These are phyloP conservation scores for Amblyraja radiata DNA, from an alignment of 2,797 vertebrate genomes.

Conservation along the genomic window DNA sequence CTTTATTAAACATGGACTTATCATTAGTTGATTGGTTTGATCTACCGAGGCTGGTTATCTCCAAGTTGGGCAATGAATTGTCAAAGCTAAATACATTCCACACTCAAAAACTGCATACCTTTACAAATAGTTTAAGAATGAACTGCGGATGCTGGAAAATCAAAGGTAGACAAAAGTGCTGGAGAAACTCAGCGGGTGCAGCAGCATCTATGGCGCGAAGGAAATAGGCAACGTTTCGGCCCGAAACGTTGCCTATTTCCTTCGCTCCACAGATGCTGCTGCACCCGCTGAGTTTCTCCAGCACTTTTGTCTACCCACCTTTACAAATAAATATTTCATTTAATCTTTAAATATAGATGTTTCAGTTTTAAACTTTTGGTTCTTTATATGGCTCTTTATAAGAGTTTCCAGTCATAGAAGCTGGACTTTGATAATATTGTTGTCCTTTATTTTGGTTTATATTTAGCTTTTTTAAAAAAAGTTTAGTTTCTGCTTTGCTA, in stretches of 20 bases:
- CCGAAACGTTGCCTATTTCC: too few species aligned
- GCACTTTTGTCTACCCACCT: background rate
- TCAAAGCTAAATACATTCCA: background rate
- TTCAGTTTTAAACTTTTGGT: background rate
- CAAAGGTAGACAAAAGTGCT: too few species aligned
- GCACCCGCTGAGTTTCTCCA: too few species aligned
- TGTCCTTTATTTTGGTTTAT: background rate
- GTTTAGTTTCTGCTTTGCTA: background rate
- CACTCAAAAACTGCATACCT: background rate
- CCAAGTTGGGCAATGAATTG: background rate
- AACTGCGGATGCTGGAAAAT: too few species aligned
- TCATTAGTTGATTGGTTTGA: background rate
- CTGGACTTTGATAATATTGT: background rate
- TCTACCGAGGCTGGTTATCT: background rate
- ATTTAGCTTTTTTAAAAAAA: background rate
- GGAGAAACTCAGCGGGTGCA: too few species aligned
- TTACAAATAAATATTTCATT: background rate
- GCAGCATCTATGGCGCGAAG: too few species aligned
- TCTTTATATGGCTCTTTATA: background rate
- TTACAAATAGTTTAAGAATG: background rate
- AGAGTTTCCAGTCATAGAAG: background rate
- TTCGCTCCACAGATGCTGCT: too few species aligned
- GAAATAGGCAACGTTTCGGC: too few species aligned
- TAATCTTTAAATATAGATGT: background rate
- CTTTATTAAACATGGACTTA: too few species aligned